Base-by-base conservation (phyloP, 2,113 vertebrate genomes). In the Hydrochoerus hydrochaeris region DNA sequence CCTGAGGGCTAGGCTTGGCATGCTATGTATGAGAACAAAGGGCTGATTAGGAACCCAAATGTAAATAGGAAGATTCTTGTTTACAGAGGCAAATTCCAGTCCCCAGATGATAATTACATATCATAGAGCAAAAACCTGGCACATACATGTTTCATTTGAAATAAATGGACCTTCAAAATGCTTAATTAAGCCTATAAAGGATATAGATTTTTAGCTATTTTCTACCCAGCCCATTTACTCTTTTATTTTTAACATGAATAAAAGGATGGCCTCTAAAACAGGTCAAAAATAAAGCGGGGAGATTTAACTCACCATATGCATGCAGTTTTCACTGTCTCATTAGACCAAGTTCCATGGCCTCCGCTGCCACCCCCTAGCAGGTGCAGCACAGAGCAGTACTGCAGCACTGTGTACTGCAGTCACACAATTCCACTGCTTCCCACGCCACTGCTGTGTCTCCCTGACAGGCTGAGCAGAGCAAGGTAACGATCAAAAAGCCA, bases 261-360 rank as follows among this genome's bases (percentile, higher is more conserved):
- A 65, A 41, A 91, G 44, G 62, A 90, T 44, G 26, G 7, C 49
- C 65, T 96, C 84, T 91, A 85, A 96, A 94, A 60, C 86, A 96
- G 75, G 84, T 95, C 49, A 81, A 89, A 88, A 60, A n/a, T 5
- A 92, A 54, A 24, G 28, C 7, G 75, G 73, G 49, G 38, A 85
- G 35, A 93, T 78, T 77, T 95, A 96, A 93, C 41, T 94, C 85
- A 88, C 77, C 46, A 11, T 16, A 69, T 14, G 49, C 7, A 67
- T 57, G 85, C 41, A 90, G 88, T 90, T 85, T 96, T 77, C 87
- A 95, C 87, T 84, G 73, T 95, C 63, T 97, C 96, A 96, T 96
- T 95, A 97, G 88, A 65, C 52, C 63, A 88, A 92, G 85, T 92
- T 38, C 63, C 1, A 0, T 80, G 75, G 62, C 90, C 44, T 60